Conservation (phyloP, 2,888 invertebrate genomes). For the Himalopsyche tibetana region DNA sequence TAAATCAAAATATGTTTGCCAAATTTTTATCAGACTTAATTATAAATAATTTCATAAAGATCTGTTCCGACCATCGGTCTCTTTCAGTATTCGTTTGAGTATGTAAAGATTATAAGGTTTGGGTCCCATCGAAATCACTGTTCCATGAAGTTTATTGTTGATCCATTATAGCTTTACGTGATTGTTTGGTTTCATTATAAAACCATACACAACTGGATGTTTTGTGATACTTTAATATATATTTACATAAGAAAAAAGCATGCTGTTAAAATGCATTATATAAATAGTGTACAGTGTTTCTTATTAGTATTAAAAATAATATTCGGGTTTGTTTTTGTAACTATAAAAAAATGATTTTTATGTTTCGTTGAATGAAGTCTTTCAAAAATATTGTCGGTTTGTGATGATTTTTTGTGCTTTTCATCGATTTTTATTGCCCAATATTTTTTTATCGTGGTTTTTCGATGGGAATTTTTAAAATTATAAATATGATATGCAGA, state of each 20-base stretch:
- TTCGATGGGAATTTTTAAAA: conserved; percentile 32
- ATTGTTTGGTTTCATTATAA: conserved; percentile 12
- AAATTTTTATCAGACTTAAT: too few species aligned
- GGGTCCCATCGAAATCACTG: conserved; percentile 1
- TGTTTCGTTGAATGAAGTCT: too few species aligned
- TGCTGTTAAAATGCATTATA: too few species aligned
- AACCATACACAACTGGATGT: background rate
- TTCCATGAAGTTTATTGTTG: conserved; percentile 42
- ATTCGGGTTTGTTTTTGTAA: too few species aligned
- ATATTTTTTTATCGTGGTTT: conserved; percentile 33
- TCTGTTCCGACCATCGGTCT: too few species aligned
- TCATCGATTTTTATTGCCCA: conserved; percentile 12
- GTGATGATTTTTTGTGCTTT: background rate
- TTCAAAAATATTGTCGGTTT: too few species aligned
- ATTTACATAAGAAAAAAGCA: too few species aligned
- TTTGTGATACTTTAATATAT: background rate
- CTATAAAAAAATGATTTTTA: too few species aligned
- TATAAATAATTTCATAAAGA: too few species aligned
- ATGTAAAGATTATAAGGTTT: background rate
- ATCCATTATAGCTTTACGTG: conserved; percentile 35
- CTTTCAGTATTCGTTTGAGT: background rate
- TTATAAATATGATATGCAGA: conserved; percentile 28
- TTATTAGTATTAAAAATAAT: too few species aligned
- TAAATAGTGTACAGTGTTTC: too few species aligned
- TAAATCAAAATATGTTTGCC: too few species aligned